These are phyloP conservation scores for Lordiphosa fenestrarum DNA, from an alignment of 2,888 invertebrate genomes.

Conservation along the genomic window DNA sequence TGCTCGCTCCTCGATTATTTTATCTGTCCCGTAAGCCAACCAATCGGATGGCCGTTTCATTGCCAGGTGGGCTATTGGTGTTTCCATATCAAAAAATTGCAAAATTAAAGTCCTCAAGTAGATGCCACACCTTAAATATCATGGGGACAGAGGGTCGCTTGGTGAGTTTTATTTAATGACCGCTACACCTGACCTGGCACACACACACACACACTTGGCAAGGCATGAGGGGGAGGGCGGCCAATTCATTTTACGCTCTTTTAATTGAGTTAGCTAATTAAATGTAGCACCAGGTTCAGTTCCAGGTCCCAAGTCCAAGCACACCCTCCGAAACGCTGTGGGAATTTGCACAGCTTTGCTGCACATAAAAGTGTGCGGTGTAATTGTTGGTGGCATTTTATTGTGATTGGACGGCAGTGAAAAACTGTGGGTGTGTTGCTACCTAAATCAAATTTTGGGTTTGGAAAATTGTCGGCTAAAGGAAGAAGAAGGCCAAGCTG, in stretches of 20 bases:
- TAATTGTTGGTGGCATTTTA: constrained; percentile 69
- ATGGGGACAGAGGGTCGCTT: constrained; percentile 2
- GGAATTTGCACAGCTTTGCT: constrained; percentile 63
- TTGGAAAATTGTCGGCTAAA: not conserved
- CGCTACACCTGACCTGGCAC: constrained; percentile 56
- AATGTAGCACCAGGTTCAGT: constrained; percentile 29
- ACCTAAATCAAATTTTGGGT: not conserved
- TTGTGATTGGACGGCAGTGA: constrained; percentile 60
- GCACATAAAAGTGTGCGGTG: constrained; percentile 60
- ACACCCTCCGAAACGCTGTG: constrained; percentile 45
- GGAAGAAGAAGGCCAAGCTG: no score
- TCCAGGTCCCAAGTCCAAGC: not conserved
- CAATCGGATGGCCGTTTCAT: constrained; percentile 67
- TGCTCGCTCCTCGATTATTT: constrained; percentile 58
- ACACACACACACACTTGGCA: not conserved
- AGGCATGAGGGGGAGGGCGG: constrained; percentile 4
- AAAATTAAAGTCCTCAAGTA: constrained; percentile 7
- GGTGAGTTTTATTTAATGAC: constrained; percentile 53
- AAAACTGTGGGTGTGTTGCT: constrained; percentile 24
- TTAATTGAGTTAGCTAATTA: constrained; percentile 72
- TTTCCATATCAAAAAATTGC: constrained; percentile 30
- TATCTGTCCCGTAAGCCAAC: constrained; percentile 55
- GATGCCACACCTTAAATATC: constrained; percentile 46
- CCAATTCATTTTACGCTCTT: constrained; percentile 62
- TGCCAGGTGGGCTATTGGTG: constrained; percentile 64